Percentiles rank a stretch among this genome's conserved stretches.
These are phyloP conservation scores for Sebastes melanostomus DNA, from an alignment of 2,797 vertebrate species.

Conservation along the genomic window DNA sequence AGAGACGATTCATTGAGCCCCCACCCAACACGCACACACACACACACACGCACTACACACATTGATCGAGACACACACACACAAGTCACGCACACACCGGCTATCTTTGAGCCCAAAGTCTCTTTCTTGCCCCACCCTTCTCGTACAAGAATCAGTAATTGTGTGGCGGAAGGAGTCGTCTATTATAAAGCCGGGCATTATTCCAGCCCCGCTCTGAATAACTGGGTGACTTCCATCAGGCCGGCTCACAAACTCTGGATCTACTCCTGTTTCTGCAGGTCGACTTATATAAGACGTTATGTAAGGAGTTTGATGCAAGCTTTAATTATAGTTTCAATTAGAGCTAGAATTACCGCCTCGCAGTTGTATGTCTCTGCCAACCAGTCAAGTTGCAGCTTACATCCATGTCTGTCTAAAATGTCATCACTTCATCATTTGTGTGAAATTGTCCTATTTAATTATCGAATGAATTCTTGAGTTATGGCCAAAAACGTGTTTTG, in stretches of 20 bases:
- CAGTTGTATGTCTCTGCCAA: neutral
- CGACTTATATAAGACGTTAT: neutral
- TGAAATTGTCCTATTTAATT: neutral
- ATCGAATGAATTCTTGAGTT: neutral
- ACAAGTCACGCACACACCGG: constrained; percentile 5
- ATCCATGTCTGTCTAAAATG: neutral
- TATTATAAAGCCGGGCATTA: constrained; percentile 10
- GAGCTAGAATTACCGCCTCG: neutral
- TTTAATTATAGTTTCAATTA: neutral
- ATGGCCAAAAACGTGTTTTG: neutral
- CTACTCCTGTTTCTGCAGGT: neutral
- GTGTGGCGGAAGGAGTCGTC: constrained; percentile 28
- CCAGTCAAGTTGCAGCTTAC: neutral
- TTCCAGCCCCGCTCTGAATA: constrained; percentile 14
- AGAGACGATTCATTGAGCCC: constrained; percentile 64
- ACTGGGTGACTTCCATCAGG: constrained; percentile 19
- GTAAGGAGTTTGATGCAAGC: neutral
- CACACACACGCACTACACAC: neutral
- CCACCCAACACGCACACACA: constrained; percentile 57
- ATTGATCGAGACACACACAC: neutral
- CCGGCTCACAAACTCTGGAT: neutral
- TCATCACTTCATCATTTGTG: neutral
- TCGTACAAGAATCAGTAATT: constrained; percentile 38
- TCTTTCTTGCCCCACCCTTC: constrained; percentile 27
- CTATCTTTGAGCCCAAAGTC: constrained; percentile 15